Base-by-base conservation (phyloP, 2,113 vertebrate genomes). In the Gallinago undulata region DNA sequence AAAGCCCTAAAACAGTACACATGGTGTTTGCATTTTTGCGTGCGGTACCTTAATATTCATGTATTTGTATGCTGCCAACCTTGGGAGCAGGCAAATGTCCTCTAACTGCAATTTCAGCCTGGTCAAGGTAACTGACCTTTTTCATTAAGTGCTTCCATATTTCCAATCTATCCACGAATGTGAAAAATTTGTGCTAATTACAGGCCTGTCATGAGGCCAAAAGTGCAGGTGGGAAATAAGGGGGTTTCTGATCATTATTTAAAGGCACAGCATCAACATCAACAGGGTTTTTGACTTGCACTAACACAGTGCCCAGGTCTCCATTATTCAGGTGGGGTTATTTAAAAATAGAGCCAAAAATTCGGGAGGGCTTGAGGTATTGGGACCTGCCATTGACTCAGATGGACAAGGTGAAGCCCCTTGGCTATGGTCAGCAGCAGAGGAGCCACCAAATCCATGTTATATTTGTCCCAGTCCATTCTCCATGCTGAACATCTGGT, bases 51-150 rank as follows among this genome's bases (percentile, higher is more conserved):
- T 96, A 97, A 96, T 98, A 97, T 97, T 97, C 89, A 96, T 87
- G 64, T 97, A 51, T 94, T 90, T 97, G 74, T 48, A 59, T 80
- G 79, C 96, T 96, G 74, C 74, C 62, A 90, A 96, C 68, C 90
- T 87, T 56, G 84, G 88, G 88, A 96, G 79, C 45, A 31, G 72
- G 88, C 23, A 68, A 96, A 96, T 8, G 87, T 95, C 97, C 97
- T 98, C 97, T 95, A 98, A 93, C 90, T 95, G 94, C 88, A 98
- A 94, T 98, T 98, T 97, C 97, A 97, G 93, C 89, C 96, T 89
- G 94, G 97, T 98, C 98, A 98, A 98, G 98, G 97, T 98, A 98
- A 94, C 92, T 94, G 98, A 97, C 97, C 98, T 97, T 96, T 97
- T 96, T 97, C 98, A 98, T 98, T 98, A 98, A 98, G 90, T 89